phyloP scores from a whole-genome alignment of 1,140 invertebrate species.

The Cardiocondyla obscurior region DNA sequence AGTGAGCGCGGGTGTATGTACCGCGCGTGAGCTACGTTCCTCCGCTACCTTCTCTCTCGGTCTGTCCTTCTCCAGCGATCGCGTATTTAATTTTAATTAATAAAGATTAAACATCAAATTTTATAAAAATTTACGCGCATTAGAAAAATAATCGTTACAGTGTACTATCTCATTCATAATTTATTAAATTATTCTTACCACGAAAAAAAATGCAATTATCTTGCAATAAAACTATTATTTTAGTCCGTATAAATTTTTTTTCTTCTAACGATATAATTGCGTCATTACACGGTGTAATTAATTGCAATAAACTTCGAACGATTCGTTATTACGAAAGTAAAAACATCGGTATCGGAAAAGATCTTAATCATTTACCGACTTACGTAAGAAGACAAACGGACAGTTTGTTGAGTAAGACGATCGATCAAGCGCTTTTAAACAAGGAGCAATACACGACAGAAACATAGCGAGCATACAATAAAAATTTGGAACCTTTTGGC shows the following conservation, averaged over 20 bases:
- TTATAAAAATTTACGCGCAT: no score
- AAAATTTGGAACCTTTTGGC: conserved; percentile 33
- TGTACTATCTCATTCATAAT: not conserved
- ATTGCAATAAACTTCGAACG: not conserved
- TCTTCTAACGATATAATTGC: not conserved
- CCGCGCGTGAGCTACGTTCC: no score
- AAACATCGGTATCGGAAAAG: not conserved
- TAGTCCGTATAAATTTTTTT: not conserved
- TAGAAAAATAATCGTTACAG: no score
- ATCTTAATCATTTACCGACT: conserved; percentile 1
- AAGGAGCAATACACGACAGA: not conserved
- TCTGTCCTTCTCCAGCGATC: no score
- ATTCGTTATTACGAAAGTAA: conserved; percentile 8
- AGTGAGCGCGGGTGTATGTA: no score
- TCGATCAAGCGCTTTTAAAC: conserved; percentile 5
- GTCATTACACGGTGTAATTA: not conserved
- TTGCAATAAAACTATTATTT: not conserved
- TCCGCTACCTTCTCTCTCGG: no score
- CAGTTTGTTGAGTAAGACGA: not conserved
- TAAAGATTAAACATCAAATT: not conserved
- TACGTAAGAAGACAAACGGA: not conserved
- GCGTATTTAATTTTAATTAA: not conserved
- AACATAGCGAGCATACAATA: not conserved
- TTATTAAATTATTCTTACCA: not conserved
- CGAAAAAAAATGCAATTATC: not conserved